Evolutionary conservation across 2,113 vertebrate genomes (phyloP).

Genomic region (Platycercus adscitus): DNA sequence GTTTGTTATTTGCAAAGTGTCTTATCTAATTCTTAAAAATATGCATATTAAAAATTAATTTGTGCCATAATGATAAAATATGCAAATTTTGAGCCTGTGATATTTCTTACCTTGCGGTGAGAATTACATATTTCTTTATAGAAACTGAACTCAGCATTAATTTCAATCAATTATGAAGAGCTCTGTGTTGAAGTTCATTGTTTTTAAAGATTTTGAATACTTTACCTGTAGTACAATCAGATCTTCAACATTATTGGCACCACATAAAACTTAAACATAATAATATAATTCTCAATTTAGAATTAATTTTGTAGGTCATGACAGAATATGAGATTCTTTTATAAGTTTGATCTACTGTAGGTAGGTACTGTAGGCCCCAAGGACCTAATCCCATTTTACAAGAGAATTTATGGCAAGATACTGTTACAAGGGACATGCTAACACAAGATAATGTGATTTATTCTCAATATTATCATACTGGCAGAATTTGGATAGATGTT

Average conservation of each 20-base stretch:
- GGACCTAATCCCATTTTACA: neutral
- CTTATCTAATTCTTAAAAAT: neutral
- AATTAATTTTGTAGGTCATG: neutral
- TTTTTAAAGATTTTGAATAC: neutral
- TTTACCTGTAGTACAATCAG: neutral
- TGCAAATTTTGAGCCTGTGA: neutral
- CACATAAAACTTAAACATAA: neutral
- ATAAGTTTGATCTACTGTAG: neutral
- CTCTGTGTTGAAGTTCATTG: neutral
- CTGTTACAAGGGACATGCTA: constrained; percentile 35
- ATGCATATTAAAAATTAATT: neutral
- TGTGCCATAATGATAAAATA: neutral
- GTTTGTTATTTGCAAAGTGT: neutral
- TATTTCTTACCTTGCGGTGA: neutral
- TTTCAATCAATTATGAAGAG: neutral
- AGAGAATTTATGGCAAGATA: constrained; percentile 34
- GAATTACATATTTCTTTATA: neutral
- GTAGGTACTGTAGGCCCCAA: neutral
- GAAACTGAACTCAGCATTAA: neutral
- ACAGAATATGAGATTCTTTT: neutral
- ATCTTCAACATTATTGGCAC: neutral
- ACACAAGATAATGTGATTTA: constrained; percentile 67
- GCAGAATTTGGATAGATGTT: constrained; percentile 42
- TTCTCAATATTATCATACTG: constrained; percentile 45
- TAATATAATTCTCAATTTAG: neutral